These are phyloP conservation scores for Entomobrya multifasciata DNA, from an alignment of 2,888 invertebrate species.

Conservation along the genomic window DNA sequence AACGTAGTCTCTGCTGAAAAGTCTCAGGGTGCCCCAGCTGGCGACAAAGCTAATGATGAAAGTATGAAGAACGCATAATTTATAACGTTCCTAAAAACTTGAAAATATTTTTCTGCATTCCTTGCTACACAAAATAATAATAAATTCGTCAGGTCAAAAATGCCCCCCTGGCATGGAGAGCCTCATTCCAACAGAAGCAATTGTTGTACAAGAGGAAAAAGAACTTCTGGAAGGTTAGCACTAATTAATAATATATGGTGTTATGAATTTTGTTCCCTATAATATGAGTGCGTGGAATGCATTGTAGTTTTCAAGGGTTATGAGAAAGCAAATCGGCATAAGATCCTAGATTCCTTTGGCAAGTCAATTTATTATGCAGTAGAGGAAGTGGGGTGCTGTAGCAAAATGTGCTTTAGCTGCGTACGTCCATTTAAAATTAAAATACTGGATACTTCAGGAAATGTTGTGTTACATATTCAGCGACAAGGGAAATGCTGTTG, in stretches of 20 bases:
- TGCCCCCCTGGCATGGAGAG: constrained; percentile 4
- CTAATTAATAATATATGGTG: background rate
- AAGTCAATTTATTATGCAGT: constrained; percentile 1
- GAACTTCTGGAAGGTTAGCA: background rate
- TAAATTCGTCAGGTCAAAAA: background rate
- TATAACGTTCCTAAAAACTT: background rate
- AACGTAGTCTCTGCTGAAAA: background rate
- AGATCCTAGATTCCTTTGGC: background rate
- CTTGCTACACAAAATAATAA: background rate
- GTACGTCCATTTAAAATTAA: background rate
- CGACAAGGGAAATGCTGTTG: background rate
- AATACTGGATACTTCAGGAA: background rate
- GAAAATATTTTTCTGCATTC: background rate
- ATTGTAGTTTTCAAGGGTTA: constrained; percentile 23
- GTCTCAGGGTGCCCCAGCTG: background rate
- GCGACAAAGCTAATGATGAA: background rate
- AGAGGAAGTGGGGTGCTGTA: background rate
- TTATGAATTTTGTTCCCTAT: background rate
- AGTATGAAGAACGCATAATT: background rate
- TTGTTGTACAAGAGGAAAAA: background rate
- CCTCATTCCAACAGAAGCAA: background rate
- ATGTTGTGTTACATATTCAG: background rate
- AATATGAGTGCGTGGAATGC: no score
- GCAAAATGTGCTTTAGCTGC: background rate
- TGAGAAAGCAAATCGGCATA: background rate